Conservation (phyloP, 2,797 vertebrate genomes). For the Fundulus diaphanus region DNA sequence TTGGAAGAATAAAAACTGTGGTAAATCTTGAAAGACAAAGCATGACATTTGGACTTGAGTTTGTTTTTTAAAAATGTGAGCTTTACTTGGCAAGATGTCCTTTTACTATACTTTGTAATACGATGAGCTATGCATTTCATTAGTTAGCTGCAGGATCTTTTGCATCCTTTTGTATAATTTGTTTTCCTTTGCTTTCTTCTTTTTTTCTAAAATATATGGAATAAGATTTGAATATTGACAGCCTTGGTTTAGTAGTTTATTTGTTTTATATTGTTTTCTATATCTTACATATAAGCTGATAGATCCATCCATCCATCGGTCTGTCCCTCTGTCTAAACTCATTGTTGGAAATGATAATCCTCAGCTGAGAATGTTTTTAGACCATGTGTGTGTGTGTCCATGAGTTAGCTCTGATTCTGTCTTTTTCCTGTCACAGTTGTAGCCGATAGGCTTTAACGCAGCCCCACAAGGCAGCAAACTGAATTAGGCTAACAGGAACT, state of each 20-base stretch:
- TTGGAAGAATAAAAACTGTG: not conserved
- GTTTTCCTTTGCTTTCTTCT: not conserved
- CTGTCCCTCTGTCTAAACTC: too few species aligned
- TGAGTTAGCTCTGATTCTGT: not conserved
- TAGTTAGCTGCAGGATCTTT: not conserved
- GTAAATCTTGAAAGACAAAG: constrained; percentile 12
- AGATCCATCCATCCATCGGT: not conserved
- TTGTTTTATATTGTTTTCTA: too few species aligned
- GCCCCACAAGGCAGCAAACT: constrained; percentile 65
- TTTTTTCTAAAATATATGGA: not conserved
- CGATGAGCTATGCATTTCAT: not conserved
- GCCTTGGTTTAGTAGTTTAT: not conserved
- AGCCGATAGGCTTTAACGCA: constrained; percentile 40
- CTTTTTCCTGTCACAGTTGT: constrained; percentile 7
- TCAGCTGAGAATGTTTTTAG: too few species aligned
- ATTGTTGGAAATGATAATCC: too few species aligned
- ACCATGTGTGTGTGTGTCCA: not conserved
- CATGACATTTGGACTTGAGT: not conserved
- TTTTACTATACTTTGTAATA: not conserved
- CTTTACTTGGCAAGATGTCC: too few species aligned
- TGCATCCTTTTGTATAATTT: not conserved
- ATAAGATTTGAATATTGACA: not conserved
- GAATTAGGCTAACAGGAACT: constrained; percentile 75
- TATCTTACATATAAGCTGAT: too few species aligned
- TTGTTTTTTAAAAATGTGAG: not conserved